These are phyloP conservation scores for Steinernema feltiae DNA, from an alignment of 1,140 invertebrate genomes.

Conservation along the genomic window DNA sequence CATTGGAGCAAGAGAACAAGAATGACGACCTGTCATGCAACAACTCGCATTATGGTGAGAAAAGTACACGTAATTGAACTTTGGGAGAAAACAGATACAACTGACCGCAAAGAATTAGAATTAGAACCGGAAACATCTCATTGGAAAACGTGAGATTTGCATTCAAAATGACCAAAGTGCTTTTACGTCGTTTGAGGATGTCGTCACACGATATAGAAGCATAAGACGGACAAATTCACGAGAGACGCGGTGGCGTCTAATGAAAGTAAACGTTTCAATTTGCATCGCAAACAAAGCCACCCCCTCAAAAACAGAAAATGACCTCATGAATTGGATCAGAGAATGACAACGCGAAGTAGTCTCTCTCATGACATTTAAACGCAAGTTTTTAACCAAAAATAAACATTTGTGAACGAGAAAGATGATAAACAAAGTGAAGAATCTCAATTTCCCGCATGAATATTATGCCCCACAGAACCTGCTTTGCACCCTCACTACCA, in stretches of 20 bases:
- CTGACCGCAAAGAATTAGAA: not conserved
- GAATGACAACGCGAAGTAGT: too few relatives aligned
- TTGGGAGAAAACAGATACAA: not conserved
- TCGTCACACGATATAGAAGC: too few relatives aligned
- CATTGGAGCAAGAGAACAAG: not conserved
- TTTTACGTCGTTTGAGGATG: not conserved
- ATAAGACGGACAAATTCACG: too few relatives aligned
- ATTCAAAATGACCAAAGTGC: not conserved
- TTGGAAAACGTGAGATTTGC: not conserved
- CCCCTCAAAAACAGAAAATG: too few relatives aligned
- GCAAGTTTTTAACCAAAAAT: not conserved
- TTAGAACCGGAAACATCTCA: not conserved
- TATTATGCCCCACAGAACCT: not conserved
- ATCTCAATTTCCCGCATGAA: not conserved
- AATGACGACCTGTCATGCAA: not conserved
- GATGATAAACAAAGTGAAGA: not conserved
- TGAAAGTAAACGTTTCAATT: not conserved
- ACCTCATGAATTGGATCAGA: too few relatives aligned
- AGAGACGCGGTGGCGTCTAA: too few relatives aligned
- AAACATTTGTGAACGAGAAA: not conserved
- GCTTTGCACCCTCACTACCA: not conserved
- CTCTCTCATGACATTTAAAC: too few relatives aligned
- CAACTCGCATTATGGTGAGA: not conserved
- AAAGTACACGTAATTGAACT: constrained; percentile 5
- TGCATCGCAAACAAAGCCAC: not conserved